phyloP scores from a whole-genome alignment of 92 coral and sea anemone species.

The Palythoa caribaeorum region DNA sequence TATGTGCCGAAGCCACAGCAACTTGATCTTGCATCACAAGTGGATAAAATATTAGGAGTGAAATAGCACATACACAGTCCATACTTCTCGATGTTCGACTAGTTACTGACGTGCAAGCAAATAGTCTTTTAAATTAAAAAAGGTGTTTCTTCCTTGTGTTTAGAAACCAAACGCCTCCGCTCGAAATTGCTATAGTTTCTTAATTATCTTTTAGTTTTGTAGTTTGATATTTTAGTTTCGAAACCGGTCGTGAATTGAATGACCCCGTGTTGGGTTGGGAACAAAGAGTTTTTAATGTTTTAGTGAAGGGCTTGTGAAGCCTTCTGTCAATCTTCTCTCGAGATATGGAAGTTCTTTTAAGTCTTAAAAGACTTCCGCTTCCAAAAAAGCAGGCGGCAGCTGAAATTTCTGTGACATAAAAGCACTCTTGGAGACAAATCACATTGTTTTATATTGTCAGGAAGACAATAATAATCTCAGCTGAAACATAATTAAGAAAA shows the following conservation, averaged over 20 bases:
- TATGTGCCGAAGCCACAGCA: not conserved
- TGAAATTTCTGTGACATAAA: too few relatives aligned
- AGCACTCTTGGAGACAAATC: too few relatives aligned
- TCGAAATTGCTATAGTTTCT: not conserved
- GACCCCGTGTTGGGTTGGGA: not conserved
- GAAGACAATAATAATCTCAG: too few relatives aligned
- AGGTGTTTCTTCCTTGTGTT: not conserved
- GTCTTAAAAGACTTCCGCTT: too few relatives aligned
- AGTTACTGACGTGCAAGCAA: not conserved
- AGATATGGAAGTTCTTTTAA: too few relatives aligned
- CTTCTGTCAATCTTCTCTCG: not conserved
- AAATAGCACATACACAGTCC: not conserved
- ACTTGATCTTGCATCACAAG: not conserved
- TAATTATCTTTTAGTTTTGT: not conserved
- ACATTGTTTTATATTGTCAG: too few relatives aligned
- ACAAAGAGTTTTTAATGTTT: not conserved
- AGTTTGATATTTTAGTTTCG: not conserved
- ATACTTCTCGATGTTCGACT: not conserved
- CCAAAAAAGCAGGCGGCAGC: too few relatives aligned
- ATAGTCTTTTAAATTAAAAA: not conserved
- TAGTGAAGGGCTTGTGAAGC: not conserved
- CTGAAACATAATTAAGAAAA: too few relatives aligned
- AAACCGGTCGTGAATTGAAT: not conserved
- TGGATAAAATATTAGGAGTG: not conserved
- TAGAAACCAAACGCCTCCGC: slow-evolving; percentile 5